Evolutionary conservation across 2,888 invertebrate genomes (phyloP).

Genomic region (Eumerus sabulonum): DNA sequence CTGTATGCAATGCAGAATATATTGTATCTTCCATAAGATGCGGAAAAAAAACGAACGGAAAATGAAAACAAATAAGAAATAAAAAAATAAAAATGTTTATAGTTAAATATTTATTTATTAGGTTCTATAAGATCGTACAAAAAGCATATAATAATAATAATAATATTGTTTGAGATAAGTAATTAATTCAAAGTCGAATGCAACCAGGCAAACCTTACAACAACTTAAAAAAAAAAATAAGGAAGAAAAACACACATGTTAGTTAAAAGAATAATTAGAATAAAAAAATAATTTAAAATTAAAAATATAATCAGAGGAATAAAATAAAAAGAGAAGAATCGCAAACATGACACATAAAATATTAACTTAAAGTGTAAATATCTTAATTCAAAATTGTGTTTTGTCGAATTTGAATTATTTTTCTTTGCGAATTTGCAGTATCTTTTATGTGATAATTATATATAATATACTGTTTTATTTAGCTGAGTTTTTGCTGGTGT

Average conservation of each 20-base stretch:
- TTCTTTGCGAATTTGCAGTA: conserved; percentile 22
- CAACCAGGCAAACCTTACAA: conserved; percentile 42
- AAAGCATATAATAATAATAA: conserved; percentile 37
- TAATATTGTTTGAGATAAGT: conserved; percentile 24
- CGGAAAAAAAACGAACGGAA: neutral
- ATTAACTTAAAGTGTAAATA: conserved; percentile 13
- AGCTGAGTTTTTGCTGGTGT: conserved; percentile 14
- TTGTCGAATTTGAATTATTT: conserved; percentile 17
- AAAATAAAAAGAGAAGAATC: neutral
- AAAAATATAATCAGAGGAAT: conserved; percentile 10
- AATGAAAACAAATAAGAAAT: conserved; percentile 1
- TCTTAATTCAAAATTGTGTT: conserved; percentile 8
- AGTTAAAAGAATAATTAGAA: conserved; percentile 12
- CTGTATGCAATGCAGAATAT: conserved; percentile 19
- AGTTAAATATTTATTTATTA: conserved; percentile 43
- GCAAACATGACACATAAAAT: conserved; percentile 37
- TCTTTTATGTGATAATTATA: conserved; percentile 43
- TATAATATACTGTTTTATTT: conserved; percentile 29
- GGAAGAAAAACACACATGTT: conserved; percentile 1
- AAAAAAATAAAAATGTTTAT: conserved; percentile 22
- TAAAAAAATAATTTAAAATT: conserved; percentile 22
- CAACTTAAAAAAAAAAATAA: conserved; percentile 4
- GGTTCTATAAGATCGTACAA: conserved; percentile 42
- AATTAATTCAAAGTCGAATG: conserved; percentile 29
- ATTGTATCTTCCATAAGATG: conserved; percentile 18